phyloP scores from a whole-genome alignment of 2,888 invertebrate species.

The Heteropelma amictum region DNA sequence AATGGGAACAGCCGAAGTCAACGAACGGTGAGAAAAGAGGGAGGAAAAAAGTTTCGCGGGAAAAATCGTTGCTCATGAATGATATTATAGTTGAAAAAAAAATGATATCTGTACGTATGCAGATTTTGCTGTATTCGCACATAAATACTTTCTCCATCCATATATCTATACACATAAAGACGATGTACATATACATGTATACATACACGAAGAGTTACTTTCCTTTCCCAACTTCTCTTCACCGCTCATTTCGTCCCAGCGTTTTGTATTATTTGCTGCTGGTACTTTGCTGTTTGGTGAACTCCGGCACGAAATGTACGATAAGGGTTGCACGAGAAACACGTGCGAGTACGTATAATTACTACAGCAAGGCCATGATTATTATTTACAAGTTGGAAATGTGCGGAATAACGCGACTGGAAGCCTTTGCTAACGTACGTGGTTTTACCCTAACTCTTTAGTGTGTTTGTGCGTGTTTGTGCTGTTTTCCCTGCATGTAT shows the following conservation, averaged over 20 bases:
- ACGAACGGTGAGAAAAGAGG: not conserved
- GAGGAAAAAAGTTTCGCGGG: not conserved
- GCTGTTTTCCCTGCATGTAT: too few relatives aligned
- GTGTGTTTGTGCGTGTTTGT: not conserved
- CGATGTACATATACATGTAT: too few relatives aligned
- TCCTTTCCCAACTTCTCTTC: not conserved
- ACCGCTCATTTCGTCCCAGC: not conserved
- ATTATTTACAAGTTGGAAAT: conserved; percentile 56
- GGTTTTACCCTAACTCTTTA: conserved; percentile 25
- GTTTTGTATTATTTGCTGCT: conserved; percentile 38
- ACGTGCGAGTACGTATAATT: conserved; percentile 54
- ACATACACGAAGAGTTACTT: not conserved
- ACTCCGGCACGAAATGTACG: conserved; percentile 48
- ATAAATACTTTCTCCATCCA: too few relatives aligned
- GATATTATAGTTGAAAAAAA: conserved; percentile 15
- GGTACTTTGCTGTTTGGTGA: conserved; percentile 28
- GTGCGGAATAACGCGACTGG: conserved; percentile 14
- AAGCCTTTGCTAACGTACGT: conserved; percentile 25
- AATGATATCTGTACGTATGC: conserved; percentile 9
- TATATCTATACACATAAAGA: too few relatives aligned
- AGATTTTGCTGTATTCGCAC: conserved; percentile 17
- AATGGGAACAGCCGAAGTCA: too few relatives aligned
- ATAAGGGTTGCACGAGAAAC: conserved; percentile 51
- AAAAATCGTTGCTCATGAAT: not conserved
- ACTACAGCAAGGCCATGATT: conserved; percentile 43